phyloP scores from a whole-genome alignment of 2,888 invertebrate genomes.

The Schizotus pectinicornis region DNA sequence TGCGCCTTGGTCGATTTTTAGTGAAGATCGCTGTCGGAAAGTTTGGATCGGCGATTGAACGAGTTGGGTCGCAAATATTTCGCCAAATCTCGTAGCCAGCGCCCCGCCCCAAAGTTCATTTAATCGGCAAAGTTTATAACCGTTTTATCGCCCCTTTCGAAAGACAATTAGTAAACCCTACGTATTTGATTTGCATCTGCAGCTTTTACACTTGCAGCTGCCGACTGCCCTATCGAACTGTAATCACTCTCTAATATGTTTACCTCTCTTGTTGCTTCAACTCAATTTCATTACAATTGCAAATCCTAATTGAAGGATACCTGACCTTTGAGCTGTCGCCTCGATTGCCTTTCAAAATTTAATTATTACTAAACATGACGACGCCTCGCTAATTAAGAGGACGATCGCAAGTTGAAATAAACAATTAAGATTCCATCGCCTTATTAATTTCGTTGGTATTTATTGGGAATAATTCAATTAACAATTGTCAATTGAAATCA shows the following conservation, averaged over 20 bases:
- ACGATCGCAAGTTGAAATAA: neutral
- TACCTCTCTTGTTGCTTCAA: slow-evolving; percentile 45
- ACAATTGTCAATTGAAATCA: slow-evolving; percentile 31
- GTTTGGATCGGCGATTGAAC: no score
- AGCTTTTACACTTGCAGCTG: slow-evolving; percentile 45
- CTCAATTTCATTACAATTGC: slow-evolving; percentile 43
- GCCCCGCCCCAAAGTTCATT: slow-evolving; percentile 17
- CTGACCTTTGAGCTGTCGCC: slow-evolving; percentile 28
- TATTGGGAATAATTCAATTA: slow-evolving; percentile 30
- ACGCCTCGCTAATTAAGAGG: neutral
- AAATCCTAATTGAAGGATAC: slow-evolving; percentile 38
- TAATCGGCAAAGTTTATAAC: slow-evolving; percentile 31
- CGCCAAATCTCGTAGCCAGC: slow-evolving; percentile 3
- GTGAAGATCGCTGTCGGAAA: no score
- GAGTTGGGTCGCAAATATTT: neutral
- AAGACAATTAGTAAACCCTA: slow-evolving; percentile 42
- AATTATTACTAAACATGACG: no score
- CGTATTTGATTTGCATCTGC: slow-evolving; percentile 46
- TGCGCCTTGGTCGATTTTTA: no score
- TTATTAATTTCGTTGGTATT: slow-evolving; percentile 13
- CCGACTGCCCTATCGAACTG: slow-evolving; percentile 36
- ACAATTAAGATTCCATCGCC: slow-evolving; percentile 7
- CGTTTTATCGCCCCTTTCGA: slow-evolving; percentile 43
- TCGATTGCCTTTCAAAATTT: neutral
- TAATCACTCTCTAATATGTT: slow-evolving; percentile 47